phyloP scores from a whole-genome alignment of 2,113 vertebrate genomes.

The Arvicanthis niloticus region DNA sequence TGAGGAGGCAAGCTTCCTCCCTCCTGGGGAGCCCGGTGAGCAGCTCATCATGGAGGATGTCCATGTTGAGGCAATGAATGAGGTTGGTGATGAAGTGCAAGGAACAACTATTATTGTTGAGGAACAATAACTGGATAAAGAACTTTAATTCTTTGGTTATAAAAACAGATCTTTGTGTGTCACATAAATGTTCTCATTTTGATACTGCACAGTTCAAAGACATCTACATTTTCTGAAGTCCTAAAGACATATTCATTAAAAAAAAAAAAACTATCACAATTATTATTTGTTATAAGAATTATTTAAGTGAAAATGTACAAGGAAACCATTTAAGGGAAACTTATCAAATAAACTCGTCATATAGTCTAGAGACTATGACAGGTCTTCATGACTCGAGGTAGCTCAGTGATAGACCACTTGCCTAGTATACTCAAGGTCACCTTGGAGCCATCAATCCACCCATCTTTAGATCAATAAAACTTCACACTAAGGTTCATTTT shows the following conservation, averaged over 20 bases:
- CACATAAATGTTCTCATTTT: background rate
- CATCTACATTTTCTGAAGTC: slow-evolving; percentile 5
- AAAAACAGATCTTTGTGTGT: slow-evolving; percentile 16
- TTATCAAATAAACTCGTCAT: background rate
- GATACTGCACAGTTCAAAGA: slow-evolving; percentile 36
- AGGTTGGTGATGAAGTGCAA: fast-evolving
- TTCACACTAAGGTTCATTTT: background rate
- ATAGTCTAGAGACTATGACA: background rate
- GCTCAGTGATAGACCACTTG: background rate
- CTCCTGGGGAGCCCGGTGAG: too few relatives aligned
- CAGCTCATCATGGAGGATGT: background rate
- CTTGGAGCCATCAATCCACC: background rate
- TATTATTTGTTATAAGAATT: slow-evolving; percentile 20
- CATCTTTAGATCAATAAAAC: background rate
- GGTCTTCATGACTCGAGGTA: background rate
- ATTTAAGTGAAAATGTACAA: slow-evolving; percentile 43
- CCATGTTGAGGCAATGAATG: too few relatives aligned
- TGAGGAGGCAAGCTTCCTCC: background rate
- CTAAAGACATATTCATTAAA: slow-evolving; percentile 56
- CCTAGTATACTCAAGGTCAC: background rate
- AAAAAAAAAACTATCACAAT: slow-evolving; percentile 59
- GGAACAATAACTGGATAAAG: background rate
- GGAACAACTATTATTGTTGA: background rate
- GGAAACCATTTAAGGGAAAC: slow-evolving; percentile 22
- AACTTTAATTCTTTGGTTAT: slow-evolving; percentile 22